These are phyloP conservation scores for Epizoanthus stellaris DNA, from an alignment of 92 coral and sea anemone genomes.

Conservation along the genomic window DNA sequence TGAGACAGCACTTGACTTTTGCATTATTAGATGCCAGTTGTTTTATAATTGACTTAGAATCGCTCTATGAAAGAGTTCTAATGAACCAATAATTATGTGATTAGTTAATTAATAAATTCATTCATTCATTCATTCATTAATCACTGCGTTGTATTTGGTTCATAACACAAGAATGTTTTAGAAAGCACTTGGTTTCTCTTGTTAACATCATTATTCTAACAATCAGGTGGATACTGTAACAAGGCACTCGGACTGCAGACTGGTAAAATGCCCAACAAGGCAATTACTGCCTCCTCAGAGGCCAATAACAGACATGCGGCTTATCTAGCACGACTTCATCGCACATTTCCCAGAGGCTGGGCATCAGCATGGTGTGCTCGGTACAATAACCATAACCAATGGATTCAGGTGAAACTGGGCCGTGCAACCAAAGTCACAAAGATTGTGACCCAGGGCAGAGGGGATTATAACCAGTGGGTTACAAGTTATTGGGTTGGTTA, in stretches of 20 bases:
- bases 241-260: conserved; percentile 29
- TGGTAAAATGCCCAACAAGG: conserved; percentile 33
- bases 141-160: no score
- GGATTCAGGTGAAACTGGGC: conserved; percentile 33
- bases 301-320: conserved; percentile 16
- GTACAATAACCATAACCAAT: conserved; percentile 29
- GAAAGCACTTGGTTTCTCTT: background rate
- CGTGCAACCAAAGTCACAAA: conserved; percentile 33
- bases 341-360: conserved; percentile 32
- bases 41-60: no score
- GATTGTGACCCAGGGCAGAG: conserved; percentile 38
- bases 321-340: conserved; percentile 19
- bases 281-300: conserved; percentile 29
- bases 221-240: conserved; percentile 35
- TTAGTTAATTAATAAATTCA: no score
- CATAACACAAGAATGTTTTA: no score
- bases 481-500: conserved; percentile 33
- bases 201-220: background rate
- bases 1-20: no score
- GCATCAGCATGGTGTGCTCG: conserved; percentile 32
- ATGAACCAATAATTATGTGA: no score
- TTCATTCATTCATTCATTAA: no score
- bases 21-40: no score
- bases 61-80: no score
- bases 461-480: conserved; percentile 25